phyloP scores from a whole-genome alignment of 2,113 vertebrate species.

The Tachysurus fulvidraco region DNA sequence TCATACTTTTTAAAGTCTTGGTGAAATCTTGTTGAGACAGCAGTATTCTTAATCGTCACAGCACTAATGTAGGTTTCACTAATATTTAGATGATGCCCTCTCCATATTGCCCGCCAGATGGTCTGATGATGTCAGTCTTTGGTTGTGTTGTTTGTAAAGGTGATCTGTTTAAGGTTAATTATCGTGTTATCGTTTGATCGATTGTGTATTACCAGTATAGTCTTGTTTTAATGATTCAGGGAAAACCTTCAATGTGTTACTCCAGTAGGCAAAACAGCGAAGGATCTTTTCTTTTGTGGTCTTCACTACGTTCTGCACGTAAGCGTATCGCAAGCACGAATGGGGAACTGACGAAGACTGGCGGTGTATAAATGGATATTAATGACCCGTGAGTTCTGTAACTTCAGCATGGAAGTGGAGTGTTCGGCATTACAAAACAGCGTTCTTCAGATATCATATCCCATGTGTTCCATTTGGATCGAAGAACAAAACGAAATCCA shows the following conservation, averaged over 20 bases:
- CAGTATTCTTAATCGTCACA: background rate
- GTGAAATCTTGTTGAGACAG: background rate
- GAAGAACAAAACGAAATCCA: background rate
- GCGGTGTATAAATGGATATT: background rate
- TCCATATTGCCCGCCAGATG: slow-evolving; percentile 5
- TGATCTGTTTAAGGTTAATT: slow-evolving; percentile 27
- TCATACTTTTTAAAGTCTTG: slow-evolving; percentile 20
- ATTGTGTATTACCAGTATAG: background rate
- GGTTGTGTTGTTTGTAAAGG: slow-evolving; percentile 1
- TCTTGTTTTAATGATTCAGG: background rate
- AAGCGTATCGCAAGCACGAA: background rate
- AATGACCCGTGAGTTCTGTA: background rate
- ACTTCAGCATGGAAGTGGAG: background rate
- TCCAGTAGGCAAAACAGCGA: background rate
- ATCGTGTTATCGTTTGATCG: slow-evolving; percentile 13
- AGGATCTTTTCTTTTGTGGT: background rate
- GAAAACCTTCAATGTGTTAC: background rate
- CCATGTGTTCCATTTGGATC: background rate
- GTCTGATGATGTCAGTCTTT: slow-evolving; percentile 16
- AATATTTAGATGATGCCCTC: slow-evolving; percentile 45
- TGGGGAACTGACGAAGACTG: background rate
- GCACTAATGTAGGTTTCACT: slow-evolving; percentile 33
- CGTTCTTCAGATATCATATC: background rate
- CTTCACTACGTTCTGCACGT: background rate
- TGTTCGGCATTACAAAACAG: background rate